Conservation (phyloP, 2,113 vertebrate genomes). For the Platycercus adscitus region DNA sequence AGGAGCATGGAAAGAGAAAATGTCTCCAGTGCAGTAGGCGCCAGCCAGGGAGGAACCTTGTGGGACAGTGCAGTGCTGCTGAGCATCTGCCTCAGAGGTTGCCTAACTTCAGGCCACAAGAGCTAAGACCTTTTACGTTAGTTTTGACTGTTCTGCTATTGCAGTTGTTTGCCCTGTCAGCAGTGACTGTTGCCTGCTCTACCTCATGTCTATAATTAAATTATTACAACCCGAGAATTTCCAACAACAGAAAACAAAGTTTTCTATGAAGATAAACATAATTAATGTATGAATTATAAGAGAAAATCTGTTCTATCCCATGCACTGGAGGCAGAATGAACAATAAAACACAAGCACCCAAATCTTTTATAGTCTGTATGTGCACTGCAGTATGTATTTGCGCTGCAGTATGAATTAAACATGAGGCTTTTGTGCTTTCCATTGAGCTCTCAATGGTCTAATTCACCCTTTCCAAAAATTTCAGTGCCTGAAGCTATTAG, state of each 20-base stretch:
- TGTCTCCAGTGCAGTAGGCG: fast-evolving
- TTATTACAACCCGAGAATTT: background rate
- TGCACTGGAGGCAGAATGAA: background rate
- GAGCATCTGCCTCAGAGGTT: background rate
- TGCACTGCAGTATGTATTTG: background rate
- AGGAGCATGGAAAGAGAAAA: background rate
- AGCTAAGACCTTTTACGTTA: background rate
- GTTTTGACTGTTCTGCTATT: background rate
- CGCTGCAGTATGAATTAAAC: background rate
- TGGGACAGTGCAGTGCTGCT: background rate
- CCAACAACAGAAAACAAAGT: background rate
- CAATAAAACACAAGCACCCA: background rate
- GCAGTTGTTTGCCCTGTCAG: background rate
- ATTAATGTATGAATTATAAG: background rate
- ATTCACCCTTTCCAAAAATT: conserved; percentile 1
- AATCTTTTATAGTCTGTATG: background rate
- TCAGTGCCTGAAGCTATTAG: background rate
- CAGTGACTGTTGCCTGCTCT: background rate
- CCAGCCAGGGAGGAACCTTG: background rate
- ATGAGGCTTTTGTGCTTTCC: background rate
- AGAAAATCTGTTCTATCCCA: conserved; percentile 1
- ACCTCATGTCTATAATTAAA: background rate
- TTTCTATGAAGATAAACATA: background rate
- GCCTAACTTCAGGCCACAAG: background rate
- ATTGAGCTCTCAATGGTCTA: background rate